Conservation (phyloP, 2,797 vertebrate species). For the Spinus pinus region DNA sequence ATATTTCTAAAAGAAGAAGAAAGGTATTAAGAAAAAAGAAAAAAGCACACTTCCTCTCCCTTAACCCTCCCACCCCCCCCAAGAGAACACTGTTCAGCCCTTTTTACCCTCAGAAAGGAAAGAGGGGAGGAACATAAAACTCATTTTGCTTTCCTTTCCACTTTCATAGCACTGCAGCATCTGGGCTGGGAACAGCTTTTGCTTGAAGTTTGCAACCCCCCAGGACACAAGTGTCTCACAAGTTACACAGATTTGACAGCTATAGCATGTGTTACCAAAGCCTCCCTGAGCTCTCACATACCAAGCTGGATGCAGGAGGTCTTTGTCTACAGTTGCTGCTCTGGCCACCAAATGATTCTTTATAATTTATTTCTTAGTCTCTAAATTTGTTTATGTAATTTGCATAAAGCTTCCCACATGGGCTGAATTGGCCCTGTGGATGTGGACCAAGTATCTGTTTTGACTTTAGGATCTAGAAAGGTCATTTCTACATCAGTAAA, state of each 20-base stretch:
- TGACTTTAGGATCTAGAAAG: not conserved
- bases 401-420: conserved; percentile 20
- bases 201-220: not conserved
- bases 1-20: not conserved
- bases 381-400: not conserved
- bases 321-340: conserved; percentile 11
- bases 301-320: not conserved
- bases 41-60: not conserved
- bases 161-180: not conserved
- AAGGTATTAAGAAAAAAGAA: not conserved
- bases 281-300: not conserved
- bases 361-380: not conserved
- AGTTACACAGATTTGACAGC: not conserved
- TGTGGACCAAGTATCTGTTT: not conserved
- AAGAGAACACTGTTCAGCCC: not conserved
- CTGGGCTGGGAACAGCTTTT: not conserved
- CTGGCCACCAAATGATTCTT: conserved; percentile 24
- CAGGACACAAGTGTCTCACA: not conserved
- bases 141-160: not conserved
- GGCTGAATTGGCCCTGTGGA: not conserved
- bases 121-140: not conserved
- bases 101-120: not conserved
- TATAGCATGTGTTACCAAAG: not conserved
- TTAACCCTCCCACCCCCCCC: rapidly evolving
- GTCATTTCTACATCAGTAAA: not conserved